Conservation (phyloP, 2,113 vertebrate species). For the Rhinogobius similis region DNA sequence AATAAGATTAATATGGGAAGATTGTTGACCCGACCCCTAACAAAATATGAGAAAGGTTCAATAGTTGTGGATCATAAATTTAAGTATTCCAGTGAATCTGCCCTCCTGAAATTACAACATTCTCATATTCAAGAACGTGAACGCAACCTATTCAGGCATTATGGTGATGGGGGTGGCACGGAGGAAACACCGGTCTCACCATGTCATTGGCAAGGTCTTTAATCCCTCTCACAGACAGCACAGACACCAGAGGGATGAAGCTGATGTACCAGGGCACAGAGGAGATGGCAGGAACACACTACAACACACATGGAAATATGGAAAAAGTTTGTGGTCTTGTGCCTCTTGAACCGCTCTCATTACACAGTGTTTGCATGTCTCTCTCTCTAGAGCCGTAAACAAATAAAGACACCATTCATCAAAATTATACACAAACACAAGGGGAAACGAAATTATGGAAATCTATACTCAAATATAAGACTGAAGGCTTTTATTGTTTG, state of each 20-base stretch:
- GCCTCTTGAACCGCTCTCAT: not conserved
- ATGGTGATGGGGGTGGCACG: no score
- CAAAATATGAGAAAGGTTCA: no score
- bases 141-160: not conserved
- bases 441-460: not conserved
- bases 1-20: no score
- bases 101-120: no score
- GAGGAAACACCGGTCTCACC: conserved; percentile 73
- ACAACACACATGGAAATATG: conserved; percentile 17
- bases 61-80: no score
- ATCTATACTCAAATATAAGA: not conserved
- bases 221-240: conserved; percentile 81
- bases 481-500: not conserved
- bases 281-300: conserved; percentile 87
- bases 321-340: not conserved
- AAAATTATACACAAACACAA: not conserved
- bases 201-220: conserved; percentile 87
- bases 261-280: conserved; percentile 90
- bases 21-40: no score
- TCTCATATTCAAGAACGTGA: no score
- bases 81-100: no score
- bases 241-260: conserved; percentile 79
- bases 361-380: not conserved
- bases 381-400: not conserved
- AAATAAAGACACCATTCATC: not conserved